Percentiles rank a stretch among this genome's conserved stretches.
Conservation (phyloP, 2,888 invertebrate species). For the Himalopsyche japonica region DNA sequence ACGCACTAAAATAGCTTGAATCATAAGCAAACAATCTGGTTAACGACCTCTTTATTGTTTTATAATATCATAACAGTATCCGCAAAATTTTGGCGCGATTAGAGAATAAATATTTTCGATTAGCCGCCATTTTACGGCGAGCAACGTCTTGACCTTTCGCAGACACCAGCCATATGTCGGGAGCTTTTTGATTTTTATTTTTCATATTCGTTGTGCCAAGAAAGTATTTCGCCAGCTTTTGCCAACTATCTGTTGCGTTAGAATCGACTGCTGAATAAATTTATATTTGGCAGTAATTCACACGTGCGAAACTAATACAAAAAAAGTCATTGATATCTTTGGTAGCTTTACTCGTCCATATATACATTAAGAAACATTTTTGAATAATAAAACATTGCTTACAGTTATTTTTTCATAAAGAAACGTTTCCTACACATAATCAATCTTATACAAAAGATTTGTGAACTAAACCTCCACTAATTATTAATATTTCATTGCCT, state of each 20-base stretch:
- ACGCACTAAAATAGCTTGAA: too few species aligned
- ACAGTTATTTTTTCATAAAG: too few species aligned
- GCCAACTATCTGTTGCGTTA: slow-evolving; percentile 12
- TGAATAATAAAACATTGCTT: too few species aligned
- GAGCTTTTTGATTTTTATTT: background rate
- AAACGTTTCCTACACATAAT: too few species aligned
- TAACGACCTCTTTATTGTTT: too few species aligned
- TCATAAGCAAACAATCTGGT: too few species aligned
- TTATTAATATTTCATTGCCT: too few species aligned
- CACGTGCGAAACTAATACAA: background rate
- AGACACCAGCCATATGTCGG: background rate
- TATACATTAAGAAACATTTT: too few species aligned
- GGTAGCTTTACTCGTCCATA: too few species aligned
- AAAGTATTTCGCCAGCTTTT: background rate
- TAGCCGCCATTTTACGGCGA: background rate
- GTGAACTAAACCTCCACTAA: too few species aligned
- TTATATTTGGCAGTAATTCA: background rate
- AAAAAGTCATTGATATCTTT: too few species aligned
- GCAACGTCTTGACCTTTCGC: background rate
- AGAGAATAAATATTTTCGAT: background rate
- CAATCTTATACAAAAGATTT: too few species aligned
- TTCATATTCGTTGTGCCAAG: background rate
- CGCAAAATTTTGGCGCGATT: background rate
- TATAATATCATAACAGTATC: background rate
- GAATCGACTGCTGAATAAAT: background rate